These are phyloP conservation scores for Lophius americanus DNA, from an alignment of 2,797 vertebrate species.

Conservation along the genomic window DNA sequence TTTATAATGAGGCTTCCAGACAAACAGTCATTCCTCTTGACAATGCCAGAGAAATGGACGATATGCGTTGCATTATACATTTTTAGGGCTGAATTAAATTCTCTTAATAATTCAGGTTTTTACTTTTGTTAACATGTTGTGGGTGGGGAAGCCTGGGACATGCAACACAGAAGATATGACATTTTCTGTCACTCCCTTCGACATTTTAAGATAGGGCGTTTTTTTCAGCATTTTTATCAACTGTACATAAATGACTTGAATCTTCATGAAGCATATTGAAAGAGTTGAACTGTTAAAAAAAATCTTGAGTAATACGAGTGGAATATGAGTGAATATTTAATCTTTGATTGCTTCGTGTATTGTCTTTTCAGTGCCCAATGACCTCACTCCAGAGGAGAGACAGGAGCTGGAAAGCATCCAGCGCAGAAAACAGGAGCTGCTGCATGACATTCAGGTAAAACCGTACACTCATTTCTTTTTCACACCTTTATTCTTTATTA, in stretches of 20 bases:
- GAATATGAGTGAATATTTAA: conserved; percentile 12
- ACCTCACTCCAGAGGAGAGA: conserved; percentile 93
- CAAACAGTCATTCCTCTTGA: neutral
- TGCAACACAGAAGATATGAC: too few relatives aligned
- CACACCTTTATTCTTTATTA: neutral
- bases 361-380: conserved; percentile 86
- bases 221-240: too few relatives aligned
- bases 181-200: too few relatives aligned
- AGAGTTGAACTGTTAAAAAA: too few relatives aligned
- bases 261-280: too few relatives aligned
- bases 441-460: conserved; percentile 94
- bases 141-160: too few relatives aligned
- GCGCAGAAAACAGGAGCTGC: conserved; percentile 92
- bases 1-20: conserved; percentile 3
- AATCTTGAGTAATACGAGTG: too few relatives aligned
- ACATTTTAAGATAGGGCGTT: too few relatives aligned
- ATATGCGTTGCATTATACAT: neutral
- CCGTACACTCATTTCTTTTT: conserved; percentile 9
- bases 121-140: neutral
- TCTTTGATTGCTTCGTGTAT: conserved; percentile 21
- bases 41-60: conserved; percentile 4
- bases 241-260: too few relatives aligned
- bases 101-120: too few relatives aligned
- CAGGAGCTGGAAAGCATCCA: conserved; percentile 95
- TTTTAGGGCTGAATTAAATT: too few relatives aligned